Conservation (phyloP, 64 coral and sea anemone species). For the Dendrophyllia cribrosa region DNA sequence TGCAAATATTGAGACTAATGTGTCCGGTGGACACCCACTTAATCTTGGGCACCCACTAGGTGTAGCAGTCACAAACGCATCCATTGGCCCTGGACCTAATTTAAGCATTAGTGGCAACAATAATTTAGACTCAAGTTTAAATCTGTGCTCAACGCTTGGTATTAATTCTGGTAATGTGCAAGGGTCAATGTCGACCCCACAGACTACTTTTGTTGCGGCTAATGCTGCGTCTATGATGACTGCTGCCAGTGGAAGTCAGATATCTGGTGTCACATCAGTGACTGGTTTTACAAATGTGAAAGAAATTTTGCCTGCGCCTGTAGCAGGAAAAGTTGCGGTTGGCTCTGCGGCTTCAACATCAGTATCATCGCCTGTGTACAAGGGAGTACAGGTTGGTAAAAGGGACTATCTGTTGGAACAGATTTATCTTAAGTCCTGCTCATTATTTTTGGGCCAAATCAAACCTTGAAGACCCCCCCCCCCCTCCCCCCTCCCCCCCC, state of each 20-base stretch:
- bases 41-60: slow-evolving; percentile 55
- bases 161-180: slow-evolving; percentile 58
- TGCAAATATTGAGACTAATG: slow-evolving; percentile 90
- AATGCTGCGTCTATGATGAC: slow-evolving; percentile 55
- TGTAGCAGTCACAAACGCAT: slow-evolving; percentile 40
- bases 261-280: slow-evolving; percentile 41
- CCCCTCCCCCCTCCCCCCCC: too few species aligned
- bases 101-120: slow-evolving; percentile 41
- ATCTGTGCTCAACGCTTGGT: slow-evolving; percentile 60
- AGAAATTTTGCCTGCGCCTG: slow-evolving; percentile 86
- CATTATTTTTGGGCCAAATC: too few species aligned
- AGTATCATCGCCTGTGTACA: slow-evolving; percentile 54
- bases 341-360: slow-evolving; percentile 47
- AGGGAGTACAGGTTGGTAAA: slow-evolving; percentile 20
- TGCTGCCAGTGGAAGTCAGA: slow-evolving; percentile 45
- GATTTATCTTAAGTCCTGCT: too few species aligned
- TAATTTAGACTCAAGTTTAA: slow-evolving; percentile 81
- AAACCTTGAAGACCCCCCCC: too few species aligned
- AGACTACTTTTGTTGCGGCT: slow-evolving; percentile 69
- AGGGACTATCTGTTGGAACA: too few species aligned
- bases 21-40: slow-evolving; percentile 85
- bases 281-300: slow-evolving; percentile 62
- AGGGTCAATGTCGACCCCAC: slow-evolving; percentile 41
- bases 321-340: slow-evolving; percentile 71
- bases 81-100: slow-evolving; percentile 34